phyloP scores from a whole-genome alignment of 2,888 invertebrate genomes.

The Eupithecia exiguata region DNA sequence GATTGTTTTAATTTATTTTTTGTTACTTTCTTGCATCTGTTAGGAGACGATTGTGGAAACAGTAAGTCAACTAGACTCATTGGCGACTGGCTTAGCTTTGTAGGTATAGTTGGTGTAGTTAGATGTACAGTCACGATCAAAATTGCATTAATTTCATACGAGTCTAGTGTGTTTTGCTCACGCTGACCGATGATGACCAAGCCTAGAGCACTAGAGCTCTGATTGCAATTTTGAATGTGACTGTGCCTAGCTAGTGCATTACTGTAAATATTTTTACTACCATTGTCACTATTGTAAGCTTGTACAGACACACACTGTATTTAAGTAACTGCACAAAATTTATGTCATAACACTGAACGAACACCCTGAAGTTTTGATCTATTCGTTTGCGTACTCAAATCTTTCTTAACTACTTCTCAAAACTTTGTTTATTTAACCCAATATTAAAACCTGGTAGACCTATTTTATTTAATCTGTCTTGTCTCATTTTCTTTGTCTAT shows the following conservation, averaged over 20 bases:
- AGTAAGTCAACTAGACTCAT: constrained; percentile 80
- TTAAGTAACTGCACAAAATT: constrained; percentile 39
- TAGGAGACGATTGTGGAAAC: constrained; percentile 84
- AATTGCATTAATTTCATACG: not conserved
- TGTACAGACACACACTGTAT: constrained; percentile 36
- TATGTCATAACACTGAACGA: constrained; percentile 30
- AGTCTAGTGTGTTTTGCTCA: not conserved
- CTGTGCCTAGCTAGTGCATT: constrained; percentile 58
- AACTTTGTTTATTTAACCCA: constrained; percentile 21
- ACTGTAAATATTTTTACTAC: constrained; percentile 42
- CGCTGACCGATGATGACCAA: not conserved
- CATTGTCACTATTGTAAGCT: constrained; percentile 36
- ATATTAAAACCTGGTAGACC: constrained; percentile 17
- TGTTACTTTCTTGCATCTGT: constrained; percentile 83
- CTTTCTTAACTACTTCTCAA: constrained; percentile 19
- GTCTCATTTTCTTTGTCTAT: not conserved
- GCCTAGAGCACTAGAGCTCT: not conserved
- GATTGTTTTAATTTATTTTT: constrained; percentile 77
- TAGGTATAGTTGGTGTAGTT: constrained; percentile 61
- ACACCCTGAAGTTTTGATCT: constrained; percentile 31
- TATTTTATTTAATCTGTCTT: constrained; percentile 12
- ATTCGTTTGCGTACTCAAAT: constrained; percentile 20
- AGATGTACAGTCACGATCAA: constrained; percentile 29
- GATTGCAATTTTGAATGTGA: constrained; percentile 27
- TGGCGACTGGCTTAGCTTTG: constrained; percentile 79